Conservation (phyloP, 1,140 invertebrate genomes). For the Hypothenemus hampei region DNA sequence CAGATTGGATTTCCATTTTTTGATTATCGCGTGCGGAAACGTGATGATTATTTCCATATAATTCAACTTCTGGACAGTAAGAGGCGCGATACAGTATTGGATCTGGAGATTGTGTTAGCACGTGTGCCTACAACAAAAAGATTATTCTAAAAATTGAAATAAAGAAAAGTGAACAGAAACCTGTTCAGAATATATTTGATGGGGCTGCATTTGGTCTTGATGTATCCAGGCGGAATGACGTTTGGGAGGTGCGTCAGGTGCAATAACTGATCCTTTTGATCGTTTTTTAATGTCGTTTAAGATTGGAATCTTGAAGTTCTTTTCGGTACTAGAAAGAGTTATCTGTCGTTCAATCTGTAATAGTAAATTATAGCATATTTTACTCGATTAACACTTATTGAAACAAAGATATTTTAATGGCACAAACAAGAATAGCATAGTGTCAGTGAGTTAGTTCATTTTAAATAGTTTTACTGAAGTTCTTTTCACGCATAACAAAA, state of each 20-base stretch:
- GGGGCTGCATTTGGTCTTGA: constrained; percentile 33
- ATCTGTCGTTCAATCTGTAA: constrained; percentile 70
- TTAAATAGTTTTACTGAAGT: too few species aligned
- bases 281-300: constrained; percentile 65
- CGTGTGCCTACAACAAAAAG: too few species aligned
- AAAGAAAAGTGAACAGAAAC: too few species aligned
- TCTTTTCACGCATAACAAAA: too few species aligned
- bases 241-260: constrained; percentile 68
- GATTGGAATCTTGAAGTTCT: constrained; percentile 70
- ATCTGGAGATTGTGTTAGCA: constrained; percentile 30
- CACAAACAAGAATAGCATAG: too few species aligned
- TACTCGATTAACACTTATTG: too few species aligned
- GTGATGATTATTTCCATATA: constrained; percentile 36
- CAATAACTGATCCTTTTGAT: constrained; percentile 54
- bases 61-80: constrained; percentile 38
- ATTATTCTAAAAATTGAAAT: background rate
- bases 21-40: constrained; percentile 34
- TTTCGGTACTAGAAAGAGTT: constrained; percentile 62
- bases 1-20: too few species aligned
- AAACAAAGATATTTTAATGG: too few species aligned
- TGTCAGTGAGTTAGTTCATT: too few species aligned
- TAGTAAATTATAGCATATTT: background rate
- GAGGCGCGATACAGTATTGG: constrained; percentile 35
- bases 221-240: constrained; percentile 48
- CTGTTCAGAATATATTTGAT: constrained; percentile 42